Evolutionary conservation across 2,797 vertebrate genomes (phyloP), one percentile per base, ranked within the genome.

Genomic region (Hephaestus fuliginosus): DNA sequence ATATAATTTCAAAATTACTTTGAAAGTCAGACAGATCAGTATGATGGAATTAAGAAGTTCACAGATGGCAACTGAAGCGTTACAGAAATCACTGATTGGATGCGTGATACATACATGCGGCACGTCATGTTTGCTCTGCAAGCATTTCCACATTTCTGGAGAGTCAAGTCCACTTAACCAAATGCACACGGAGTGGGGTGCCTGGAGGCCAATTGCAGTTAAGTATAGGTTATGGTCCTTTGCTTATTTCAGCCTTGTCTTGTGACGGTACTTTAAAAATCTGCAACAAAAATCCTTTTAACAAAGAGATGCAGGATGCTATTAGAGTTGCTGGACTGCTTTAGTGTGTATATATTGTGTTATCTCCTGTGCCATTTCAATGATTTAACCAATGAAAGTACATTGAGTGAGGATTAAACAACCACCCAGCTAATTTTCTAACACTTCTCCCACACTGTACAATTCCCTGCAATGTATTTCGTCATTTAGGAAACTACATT

Each of bases 1-100:
- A 96, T 96, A 96, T 94, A 93, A 93, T 94, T 92, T 95, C 92
- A 94, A 95, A 96, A 95, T 92, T 80, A 91, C 89, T 86, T 92
- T 88, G 30, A 62, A 89, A 91, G 90, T 95, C 92, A 88, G 88
- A 91, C 85, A 91, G 87, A 95, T 95, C 88, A 92, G 89, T 88
- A 89, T 76, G 83, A 92, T 91, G 85, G 80, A 92, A 91, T 77
- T 90, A 94, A 91, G 84, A 91, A 92, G 82, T 87, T 90, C 92
- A 95, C 91, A 93, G 84, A 91, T 76, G 77, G 82, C 76, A 93
- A 93, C 89, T 89, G 83, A 92, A 89, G 69, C 75, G 86, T 94
- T 94, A 93, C 91, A 95, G 91, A 94, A 84, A 85, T 90, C 80
- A 94, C 82, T 67, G 84, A 80, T 74, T 74, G 46, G 79, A 81